A percentile compares a stretch with the other conserved stretches of the same genome.
phyloP scores from a whole-genome alignment of 2,113 vertebrate genomes.

The Microcebus murinus region DNA sequence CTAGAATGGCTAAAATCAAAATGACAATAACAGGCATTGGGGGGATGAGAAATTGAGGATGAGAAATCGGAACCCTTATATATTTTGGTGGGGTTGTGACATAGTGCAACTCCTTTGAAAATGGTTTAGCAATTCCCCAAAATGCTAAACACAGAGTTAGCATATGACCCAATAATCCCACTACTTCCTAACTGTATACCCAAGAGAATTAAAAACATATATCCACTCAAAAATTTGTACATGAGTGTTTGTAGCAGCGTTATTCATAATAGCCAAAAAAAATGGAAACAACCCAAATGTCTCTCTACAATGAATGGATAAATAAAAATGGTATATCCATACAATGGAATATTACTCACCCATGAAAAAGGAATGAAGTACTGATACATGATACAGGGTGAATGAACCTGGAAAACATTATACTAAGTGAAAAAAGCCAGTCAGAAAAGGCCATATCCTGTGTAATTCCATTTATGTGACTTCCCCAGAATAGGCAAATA shows the following conservation, averaged over 20 bases:
- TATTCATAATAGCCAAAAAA: background rate
- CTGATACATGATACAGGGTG: background rate
- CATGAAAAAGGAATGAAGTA: background rate
- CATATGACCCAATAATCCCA: background rate
- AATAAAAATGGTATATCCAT: background rate
- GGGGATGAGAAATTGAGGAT: background rate
- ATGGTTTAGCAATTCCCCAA: background rate
- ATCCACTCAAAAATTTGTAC: background rate
- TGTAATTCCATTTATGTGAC: background rate
- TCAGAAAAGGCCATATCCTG: background rate
- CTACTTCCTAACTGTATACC: background rate
- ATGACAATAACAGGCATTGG: background rate
- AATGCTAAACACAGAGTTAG: background rate
- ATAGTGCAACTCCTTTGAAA: background rate
- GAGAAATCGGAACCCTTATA: background rate
- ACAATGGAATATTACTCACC: background rate
- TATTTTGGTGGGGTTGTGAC: background rate
- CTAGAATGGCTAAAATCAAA: background rate
- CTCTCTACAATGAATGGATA: background rate
- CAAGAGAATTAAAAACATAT: constrained; percentile 2
- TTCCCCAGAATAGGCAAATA: background rate
- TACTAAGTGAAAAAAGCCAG: background rate
- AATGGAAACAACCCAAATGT: background rate
- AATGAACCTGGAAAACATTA: background rate
- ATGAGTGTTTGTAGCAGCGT: background rate